A percentile compares a stretch with the other conserved stretches of the same genome.
Conservation (phyloP, 2,113 vertebrate genomes). For the Speoplatyrhinus poulsoni region DNA sequence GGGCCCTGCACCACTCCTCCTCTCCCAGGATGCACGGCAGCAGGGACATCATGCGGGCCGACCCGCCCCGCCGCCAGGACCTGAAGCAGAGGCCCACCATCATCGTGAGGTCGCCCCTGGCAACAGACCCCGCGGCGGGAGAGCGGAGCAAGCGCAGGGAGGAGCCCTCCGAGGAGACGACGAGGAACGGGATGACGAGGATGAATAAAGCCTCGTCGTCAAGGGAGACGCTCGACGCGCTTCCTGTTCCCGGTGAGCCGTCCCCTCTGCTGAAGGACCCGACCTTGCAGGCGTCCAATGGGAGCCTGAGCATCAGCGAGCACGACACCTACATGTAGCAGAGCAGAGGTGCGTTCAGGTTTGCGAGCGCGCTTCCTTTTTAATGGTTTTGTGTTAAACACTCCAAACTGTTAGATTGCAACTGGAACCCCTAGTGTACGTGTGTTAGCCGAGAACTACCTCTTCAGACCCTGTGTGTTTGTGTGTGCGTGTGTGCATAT, state of each 20-base stretch:
- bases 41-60: conserved; percentile 89
- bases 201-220: conserved; percentile 10
- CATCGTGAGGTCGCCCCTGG: conserved; percentile 71
- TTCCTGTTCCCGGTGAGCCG: conserved; percentile 22
- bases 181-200: conserved; percentile 9
- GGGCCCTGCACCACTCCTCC: conserved; percentile 86
- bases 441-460: too few relatives aligned
- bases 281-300: conserved; percentile 77
- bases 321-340: conserved; percentile 93
- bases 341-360: background rate
- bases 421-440: too few relatives aligned
- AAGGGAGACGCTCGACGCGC: conserved; percentile 8
- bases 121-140: conserved; percentile 1
- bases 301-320: conserved; percentile 88
- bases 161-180: conserved; percentile 2
- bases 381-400: background rate
- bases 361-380: background rate
- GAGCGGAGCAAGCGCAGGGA: background rate
- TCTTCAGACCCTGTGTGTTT: too few relatives aligned
- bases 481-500: too few relatives aligned
- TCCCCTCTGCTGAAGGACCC: conserved; percentile 61
- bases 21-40: conserved; percentile 92
- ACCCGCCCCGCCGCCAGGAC: conserved; percentile 81
- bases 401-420: background rate
- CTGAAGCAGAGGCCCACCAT: conserved; percentile 87